A percentile compares a stretch with the other conserved stretches of the same genome.
Evolutionary conservation across 2,113 vertebrate species (phyloP).

Genomic region (Atlantisia rogersi): DNA sequence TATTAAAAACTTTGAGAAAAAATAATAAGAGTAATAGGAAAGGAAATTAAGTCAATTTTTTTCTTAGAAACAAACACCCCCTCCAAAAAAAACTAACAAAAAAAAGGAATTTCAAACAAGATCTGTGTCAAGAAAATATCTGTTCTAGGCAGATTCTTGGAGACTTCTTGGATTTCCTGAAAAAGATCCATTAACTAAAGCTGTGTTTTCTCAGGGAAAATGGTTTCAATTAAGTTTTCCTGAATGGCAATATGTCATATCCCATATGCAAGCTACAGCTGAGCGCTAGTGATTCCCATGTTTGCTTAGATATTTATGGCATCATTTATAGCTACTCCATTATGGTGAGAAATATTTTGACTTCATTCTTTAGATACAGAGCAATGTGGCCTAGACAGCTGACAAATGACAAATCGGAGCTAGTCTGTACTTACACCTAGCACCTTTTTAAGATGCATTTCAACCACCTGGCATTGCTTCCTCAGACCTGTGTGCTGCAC

Average conservation of each 20-base stretch:
- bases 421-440: conserved; percentile 1
- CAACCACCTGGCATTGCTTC: conserved; percentile 32
- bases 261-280: conserved; percentile 52
- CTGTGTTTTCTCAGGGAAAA: conserved; percentile 48
- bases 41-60: background rate
- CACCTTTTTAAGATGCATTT: conserved; percentile 14
- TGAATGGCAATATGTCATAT: conserved; percentile 53
- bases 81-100: background rate
- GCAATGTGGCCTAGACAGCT: conserved; percentile 4
- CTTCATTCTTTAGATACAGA: background rate
- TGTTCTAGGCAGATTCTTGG: conserved; percentile 27
- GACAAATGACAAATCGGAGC: conserved; percentile 34
- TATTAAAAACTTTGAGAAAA: background rate
- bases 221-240: conserved; percentile 51
- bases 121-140: background rate
- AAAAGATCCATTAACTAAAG: conserved; percentile 34
- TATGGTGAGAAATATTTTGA: conserved; percentile 31
- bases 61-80: too few species aligned
- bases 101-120: background rate
- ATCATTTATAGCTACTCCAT: conserved; percentile 35
- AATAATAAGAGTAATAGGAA: background rate
- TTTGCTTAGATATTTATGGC: conserved; percentile 62
- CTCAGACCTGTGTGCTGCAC: background rate
- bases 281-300: conserved; percentile 37
- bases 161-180: conserved; percentile 14